Evolutionary conservation across 2,888 invertebrate species (phyloP).

Genomic region (Phengaris alcon): DNA sequence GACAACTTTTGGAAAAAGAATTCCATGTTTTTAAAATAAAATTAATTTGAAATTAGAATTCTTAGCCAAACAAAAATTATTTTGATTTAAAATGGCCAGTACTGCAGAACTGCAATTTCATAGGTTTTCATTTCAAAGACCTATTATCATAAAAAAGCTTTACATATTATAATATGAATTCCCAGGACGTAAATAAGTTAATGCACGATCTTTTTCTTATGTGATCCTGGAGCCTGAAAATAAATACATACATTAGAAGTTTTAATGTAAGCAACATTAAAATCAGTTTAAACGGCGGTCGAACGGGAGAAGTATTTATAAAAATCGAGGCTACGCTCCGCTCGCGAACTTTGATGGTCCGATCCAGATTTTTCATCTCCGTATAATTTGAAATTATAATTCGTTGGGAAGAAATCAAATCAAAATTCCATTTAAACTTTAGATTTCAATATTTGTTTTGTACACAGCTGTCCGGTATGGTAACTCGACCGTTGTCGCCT

Average conservation of each 20-base stretch:
- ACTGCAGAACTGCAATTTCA: too few species aligned
- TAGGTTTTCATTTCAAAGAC: too few species aligned
- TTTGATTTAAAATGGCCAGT: too few species aligned
- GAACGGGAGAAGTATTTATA: slow-evolving; percentile 53
- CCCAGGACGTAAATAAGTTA: slow-evolving; percentile 10
- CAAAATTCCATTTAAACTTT: slow-evolving; percentile 77
- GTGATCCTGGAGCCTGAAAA: slow-evolving; percentile 4
- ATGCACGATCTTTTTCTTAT: slow-evolving; percentile 8
- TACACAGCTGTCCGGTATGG: slow-evolving; percentile 57
- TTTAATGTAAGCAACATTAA: slow-evolving; percentile 54
- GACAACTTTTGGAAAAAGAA: too few species aligned
- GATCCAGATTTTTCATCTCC: slow-evolving; percentile 75
- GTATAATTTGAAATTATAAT: slow-evolving; percentile 78
- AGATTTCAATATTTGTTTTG: slow-evolving; percentile 72
- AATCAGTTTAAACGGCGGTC: slow-evolving; percentile 65
- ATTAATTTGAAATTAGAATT: too few species aligned
- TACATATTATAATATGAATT: not conserved
- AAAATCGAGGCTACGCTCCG: slow-evolving; percentile 40
- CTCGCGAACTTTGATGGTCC: slow-evolving; percentile 66
- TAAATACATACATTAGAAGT: slow-evolving; percentile 35
- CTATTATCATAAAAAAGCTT: not conserved
- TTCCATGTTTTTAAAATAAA: too few species aligned
- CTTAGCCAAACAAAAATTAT: too few species aligned
- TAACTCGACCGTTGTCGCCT: slow-evolving; percentile 37
- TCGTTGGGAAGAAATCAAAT: slow-evolving; percentile 72